Evolutionary conservation across 1,140 invertebrate species (phyloP).

Genomic region (Cyclina sinensis): DNA sequence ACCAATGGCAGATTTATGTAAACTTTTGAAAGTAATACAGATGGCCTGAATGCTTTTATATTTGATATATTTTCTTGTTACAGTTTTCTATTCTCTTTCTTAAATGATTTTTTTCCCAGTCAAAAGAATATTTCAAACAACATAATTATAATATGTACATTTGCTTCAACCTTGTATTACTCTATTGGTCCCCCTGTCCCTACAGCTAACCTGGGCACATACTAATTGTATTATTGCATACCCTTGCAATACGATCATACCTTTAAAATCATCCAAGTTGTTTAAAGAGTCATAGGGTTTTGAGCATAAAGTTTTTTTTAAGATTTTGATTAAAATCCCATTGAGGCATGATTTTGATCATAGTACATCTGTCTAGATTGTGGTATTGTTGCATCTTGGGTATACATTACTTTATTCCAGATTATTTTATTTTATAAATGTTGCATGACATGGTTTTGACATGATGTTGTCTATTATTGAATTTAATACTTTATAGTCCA

Average conservation of each 20-base stretch:
- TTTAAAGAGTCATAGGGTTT: too few relatives aligned
- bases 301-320: too few relatives aligned
- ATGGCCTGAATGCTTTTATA: too few relatives aligned
- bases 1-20: not conserved
- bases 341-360: not conserved
- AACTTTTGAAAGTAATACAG: too few relatives aligned
- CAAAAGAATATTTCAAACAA: too few relatives aligned
- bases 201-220: not conserved
- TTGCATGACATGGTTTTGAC: not conserved
- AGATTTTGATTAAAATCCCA: not conserved
- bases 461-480: not conserved
- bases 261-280: too few relatives aligned
- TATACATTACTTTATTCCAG: not conserved
- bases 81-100: too few relatives aligned
- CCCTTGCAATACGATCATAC: too few relatives aligned
- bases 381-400: conserved; percentile 17
- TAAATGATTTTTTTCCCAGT: too few relatives aligned
- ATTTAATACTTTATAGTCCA: not conserved
- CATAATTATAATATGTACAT: not conserved
- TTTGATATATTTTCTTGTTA: too few relatives aligned
- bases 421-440: not conserved
- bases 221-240: not conserved
- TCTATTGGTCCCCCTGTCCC: not conserved
- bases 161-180: not conserved
- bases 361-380: not conserved